A percentile compares a stretch with the other conserved stretches of the same genome.
Conservation (phyloP, 2,888 invertebrate species). For the Plebejus argus region DNA sequence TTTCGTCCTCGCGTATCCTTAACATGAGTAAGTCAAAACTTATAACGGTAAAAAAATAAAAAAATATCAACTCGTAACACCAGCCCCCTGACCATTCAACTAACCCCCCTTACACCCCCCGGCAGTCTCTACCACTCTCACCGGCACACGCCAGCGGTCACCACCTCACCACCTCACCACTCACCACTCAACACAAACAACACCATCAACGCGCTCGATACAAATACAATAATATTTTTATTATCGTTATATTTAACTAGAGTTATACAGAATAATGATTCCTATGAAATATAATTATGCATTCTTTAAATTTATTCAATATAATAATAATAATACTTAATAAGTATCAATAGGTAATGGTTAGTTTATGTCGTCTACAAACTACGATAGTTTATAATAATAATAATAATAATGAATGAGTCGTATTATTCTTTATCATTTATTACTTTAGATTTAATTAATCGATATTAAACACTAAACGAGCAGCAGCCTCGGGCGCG, state of each 20-base stretch:
- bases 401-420: conserved; percentile 71
- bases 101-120: background rate
- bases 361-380: conserved; percentile 79
- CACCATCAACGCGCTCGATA: conserved; percentile 59
- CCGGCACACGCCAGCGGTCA: conserved; percentile 14
- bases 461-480: conserved; percentile 75
- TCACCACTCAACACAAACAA: conserved; percentile 47
- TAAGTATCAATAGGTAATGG: conserved; percentile 81
- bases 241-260: conserved; percentile 81
- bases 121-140: conserved; percentile 22
- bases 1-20: conserved; percentile 70
- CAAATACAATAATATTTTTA: conserved; percentile 73
- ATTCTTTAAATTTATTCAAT: conserved; percentile 81
- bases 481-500: conserved; percentile 71
- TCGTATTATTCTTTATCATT: conserved; percentile 76
- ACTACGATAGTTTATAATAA: conserved; percentile 74
- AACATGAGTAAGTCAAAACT: conserved; percentile 77
- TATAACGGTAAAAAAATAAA: conserved; percentile 81
- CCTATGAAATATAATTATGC: conserved; percentile 82
- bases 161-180: conserved; percentile 12
- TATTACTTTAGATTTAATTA: conserved; percentile 73
- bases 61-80: conserved; percentile 78
- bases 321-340: conserved; percentile 80
- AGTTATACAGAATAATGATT: conserved; percentile 82
- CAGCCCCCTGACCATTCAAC: conserved; percentile 63